phyloP scores from a whole-genome alignment of 2,888 invertebrate species.

The Blastobasis adustella region DNA sequence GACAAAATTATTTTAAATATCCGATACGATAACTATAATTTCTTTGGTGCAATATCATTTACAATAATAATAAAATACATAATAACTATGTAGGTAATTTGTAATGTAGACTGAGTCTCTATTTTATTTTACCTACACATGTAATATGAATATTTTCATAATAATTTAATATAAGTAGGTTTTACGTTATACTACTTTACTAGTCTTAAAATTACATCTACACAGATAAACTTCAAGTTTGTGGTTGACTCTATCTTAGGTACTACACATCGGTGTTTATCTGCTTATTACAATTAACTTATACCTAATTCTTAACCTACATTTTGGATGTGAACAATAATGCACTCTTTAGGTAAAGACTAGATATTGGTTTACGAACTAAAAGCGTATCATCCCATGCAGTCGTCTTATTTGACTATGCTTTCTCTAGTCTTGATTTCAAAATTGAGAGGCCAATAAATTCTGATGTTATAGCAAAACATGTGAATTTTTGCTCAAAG shows the following conservation, averaged over 20 bases:
- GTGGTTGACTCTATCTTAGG: neutral
- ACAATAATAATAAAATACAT: conserved; percentile 9
- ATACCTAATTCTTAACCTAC: neutral
- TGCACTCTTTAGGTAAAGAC: neutral
- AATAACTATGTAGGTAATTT: too few species aligned
- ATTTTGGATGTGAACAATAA: conserved; percentile 2
- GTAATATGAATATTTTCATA: neutral
- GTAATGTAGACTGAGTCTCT: conserved; percentile 18
- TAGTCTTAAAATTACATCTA: too few species aligned
- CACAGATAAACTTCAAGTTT: neutral
- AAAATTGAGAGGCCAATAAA: neutral
- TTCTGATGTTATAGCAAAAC: neutral
- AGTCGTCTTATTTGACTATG: too few species aligned
- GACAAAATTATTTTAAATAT: conserved; percentile 15
- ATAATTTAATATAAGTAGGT: neutral
- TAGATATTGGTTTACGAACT: neutral
- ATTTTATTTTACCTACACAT: conserved; percentile 5
- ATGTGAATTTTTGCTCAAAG: too few species aligned
- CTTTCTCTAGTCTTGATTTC: too few species aligned
- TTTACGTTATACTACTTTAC: neutral
- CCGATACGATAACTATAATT: conserved; percentile 8
- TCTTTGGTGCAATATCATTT: conserved; percentile 27
- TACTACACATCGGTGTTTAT: neutral
- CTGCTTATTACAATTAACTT: neutral
- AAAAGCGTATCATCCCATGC: neutral